phyloP scores from a whole-genome alignment of 2,888 invertebrate genomes.

The Hypselothyrea guttata region DNA sequence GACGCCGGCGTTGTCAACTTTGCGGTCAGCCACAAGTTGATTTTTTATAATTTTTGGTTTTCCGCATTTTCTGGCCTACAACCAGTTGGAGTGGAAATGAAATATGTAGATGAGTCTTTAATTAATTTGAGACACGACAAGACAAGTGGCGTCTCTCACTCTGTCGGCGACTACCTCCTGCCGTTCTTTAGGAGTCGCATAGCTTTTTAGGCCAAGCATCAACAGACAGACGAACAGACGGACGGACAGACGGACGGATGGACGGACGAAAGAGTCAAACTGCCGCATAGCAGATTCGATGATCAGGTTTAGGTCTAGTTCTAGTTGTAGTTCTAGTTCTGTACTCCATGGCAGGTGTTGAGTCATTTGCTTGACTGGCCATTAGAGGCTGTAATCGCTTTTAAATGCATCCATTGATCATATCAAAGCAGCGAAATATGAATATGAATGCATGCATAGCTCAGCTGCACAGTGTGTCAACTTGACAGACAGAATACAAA shows the following conservation, averaged over 20 bases:
- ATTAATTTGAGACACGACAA: conserved; percentile 78
- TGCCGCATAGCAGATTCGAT: conserved; percentile 2
- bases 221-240: conserved; percentile 3
- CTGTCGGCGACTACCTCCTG: conserved; percentile 59
- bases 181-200: conserved; percentile 34
- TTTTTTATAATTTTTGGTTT: conserved; percentile 39
- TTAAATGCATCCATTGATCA: conserved; percentile 64
- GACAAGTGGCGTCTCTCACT: conserved; percentile 71
- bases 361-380: conserved; percentile 60
- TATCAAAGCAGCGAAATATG: conserved; percentile 10
- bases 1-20: conserved; percentile 49
- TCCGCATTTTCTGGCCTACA: conserved; percentile 68
- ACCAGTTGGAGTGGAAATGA: conserved; percentile 76
- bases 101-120: conserved; percentile 78
- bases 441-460: background rate
- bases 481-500: too few relatives aligned
- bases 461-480: conserved; percentile 16
- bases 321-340: conserved; percentile 20
- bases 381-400: conserved; percentile 54
- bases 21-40: conserved; percentile 47
- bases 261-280: too few relatives aligned
- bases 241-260: background rate
- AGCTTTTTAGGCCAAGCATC: conserved; percentile 68
- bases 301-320: conserved; percentile 31
- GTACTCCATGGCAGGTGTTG: conserved; percentile 63